phyloP scores from a whole-genome alignment of 2,113 vertebrate species.

The Taxidea taxus region DNA sequence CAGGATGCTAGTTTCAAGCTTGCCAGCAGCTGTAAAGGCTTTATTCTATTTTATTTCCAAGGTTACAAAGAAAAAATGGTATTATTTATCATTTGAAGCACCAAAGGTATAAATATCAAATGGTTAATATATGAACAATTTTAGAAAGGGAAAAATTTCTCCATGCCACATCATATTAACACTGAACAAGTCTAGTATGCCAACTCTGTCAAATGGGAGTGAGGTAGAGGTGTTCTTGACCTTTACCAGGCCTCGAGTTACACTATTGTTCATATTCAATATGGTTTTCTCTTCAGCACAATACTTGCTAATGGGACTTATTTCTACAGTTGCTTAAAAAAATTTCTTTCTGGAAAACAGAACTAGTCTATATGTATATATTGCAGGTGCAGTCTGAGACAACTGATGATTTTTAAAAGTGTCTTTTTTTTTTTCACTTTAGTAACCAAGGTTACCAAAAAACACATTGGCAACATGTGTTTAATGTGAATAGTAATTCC shows the following conservation, averaged over 20 bases:
- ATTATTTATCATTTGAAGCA: slow-evolving; percentile 28
- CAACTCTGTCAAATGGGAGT: slow-evolving; percentile 1
- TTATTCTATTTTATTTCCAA: slow-evolving; percentile 69
- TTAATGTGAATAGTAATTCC: slow-evolving; percentile 31
- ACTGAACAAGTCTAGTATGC: slow-evolving; percentile 34
- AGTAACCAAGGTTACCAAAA: slow-evolving; percentile 50
- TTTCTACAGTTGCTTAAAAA: slow-evolving; percentile 10
- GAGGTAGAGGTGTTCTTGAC: slow-evolving; percentile 55
- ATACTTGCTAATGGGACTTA: slow-evolving; percentile 59
- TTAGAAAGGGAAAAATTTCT: slow-evolving; percentile 30
- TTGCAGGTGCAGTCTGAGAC: slow-evolving; percentile 34
- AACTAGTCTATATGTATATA: slow-evolving; percentile 45
- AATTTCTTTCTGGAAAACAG: slow-evolving; percentile 62
- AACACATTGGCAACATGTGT: not conserved
- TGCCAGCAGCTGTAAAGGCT: slow-evolving; percentile 47
- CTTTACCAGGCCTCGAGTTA: slow-evolving; percentile 65
- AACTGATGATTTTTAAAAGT: slow-evolving; percentile 35
- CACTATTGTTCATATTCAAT: slow-evolving; percentile 30
- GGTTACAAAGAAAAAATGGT: slow-evolving; percentile 62
- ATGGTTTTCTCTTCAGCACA: slow-evolving; percentile 58
- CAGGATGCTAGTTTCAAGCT: slow-evolving; percentile 43
- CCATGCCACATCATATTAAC: not conserved
- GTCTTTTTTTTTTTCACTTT: not conserved
- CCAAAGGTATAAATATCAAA: not conserved
- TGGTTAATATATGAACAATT: slow-evolving; percentile 25